phyloP scores from a whole-genome alignment of 2,888 invertebrate species.

The Cinara cedri region DNA sequence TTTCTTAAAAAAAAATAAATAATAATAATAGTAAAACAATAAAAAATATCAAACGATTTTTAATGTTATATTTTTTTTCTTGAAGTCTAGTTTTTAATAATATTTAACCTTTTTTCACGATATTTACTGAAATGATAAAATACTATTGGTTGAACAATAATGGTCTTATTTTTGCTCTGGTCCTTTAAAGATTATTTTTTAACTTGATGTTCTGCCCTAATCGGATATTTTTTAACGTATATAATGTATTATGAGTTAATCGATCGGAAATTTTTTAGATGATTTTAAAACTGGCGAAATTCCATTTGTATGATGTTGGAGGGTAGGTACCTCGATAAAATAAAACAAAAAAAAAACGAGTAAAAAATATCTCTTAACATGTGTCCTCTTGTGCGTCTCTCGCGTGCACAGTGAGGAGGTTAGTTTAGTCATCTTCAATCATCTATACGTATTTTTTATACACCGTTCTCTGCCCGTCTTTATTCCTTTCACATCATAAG shows the following conservation, averaged over 20 bases:
- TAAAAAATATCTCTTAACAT: background rate
- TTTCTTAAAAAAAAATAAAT: too few relatives aligned
- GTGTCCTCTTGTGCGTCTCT: background rate
- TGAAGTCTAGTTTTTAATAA: too few relatives aligned
- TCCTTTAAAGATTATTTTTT: too few relatives aligned
- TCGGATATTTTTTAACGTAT: background rate
- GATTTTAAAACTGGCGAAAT: background rate
- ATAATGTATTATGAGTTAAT: slow-evolving; percentile 14
- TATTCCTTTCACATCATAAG: too few relatives aligned
- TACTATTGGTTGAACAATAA: background rate
- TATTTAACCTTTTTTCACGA: background rate
- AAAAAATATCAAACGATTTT: background rate
- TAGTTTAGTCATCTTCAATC: too few relatives aligned
- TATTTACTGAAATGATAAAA: background rate
- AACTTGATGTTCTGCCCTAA: too few relatives aligned
- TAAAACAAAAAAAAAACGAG: too few relatives aligned
- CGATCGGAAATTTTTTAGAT: slow-evolving; percentile 1
- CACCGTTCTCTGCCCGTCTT: too few relatives aligned
- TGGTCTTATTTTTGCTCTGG: background rate
- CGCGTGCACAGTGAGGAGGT: too few relatives aligned
- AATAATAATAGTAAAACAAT: background rate
- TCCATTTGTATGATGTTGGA: background rate
- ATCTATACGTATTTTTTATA: too few relatives aligned
- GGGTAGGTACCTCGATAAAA: background rate
- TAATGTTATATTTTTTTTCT: background rate